Base-by-base conservation (phyloP, 2,113 vertebrate genomes). In the Procavia capensis region DNA sequence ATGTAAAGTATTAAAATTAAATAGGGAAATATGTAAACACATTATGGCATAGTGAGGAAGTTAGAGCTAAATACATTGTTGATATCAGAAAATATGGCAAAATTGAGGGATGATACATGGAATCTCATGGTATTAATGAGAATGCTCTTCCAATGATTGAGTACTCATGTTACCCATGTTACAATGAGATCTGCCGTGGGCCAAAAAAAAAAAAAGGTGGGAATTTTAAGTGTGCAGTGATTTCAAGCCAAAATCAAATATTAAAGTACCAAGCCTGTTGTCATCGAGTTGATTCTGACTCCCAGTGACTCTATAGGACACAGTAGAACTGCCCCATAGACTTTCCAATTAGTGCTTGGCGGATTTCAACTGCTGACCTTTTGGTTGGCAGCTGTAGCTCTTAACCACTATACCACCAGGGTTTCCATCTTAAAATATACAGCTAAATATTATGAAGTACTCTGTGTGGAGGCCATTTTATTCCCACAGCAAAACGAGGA, bases 41-140 rank as follows among this genome's bases (percentile, higher is more conserved):
- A 87, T 91, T 93, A 83, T 96, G 75, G 61, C 80, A 94, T 64
- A 92, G 36, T 84, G 80, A 95, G 75, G 96, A 92, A 78, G 57
- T 43, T 95, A 59, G 59, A 94, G 45, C 70, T 96, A 91, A 86
- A 91, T 83, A 90, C 61, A 93, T 11, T 22, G 16, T 72, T 83
- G 50, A 43, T 76, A 86, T 78, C 80, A 72, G 45, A 2, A 25
- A 84, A 47, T 31, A 85, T 86, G 50, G 68, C 9, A 36, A 94
- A 82, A 94, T 59, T 90, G 85, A 94, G 54, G 61, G 41, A 70
- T 36, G 47, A 86, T 89, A n/a, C 50, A 82, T 95, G 2, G n/a
- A 54, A 50, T 88, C 59, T 34, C 19, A 31, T 34, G 45, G 72
- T 75, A 63, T 63, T 94, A 94, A 91, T 88, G 34, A 82, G 81